phyloP scores from a whole-genome alignment of 2,797 vertebrate species.

The Rhodeus uyekii region DNA sequence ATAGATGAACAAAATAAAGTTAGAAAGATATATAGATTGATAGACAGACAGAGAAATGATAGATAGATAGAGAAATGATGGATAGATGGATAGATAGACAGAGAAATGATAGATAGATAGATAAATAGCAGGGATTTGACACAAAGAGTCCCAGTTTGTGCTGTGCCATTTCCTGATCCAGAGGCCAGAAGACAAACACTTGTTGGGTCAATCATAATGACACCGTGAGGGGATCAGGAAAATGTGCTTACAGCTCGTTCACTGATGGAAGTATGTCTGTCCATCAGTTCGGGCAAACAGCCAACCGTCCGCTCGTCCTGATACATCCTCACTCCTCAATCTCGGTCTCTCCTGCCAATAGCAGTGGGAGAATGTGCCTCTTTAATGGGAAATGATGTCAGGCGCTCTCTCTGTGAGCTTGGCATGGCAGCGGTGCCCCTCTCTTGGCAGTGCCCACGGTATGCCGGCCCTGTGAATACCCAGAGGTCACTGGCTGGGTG shows the following conservation, averaged over 20 bases:
- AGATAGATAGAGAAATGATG: neutral
- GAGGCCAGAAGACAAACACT: conserved; percentile 8
- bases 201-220: conserved; percentile 17
- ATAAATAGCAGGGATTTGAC: neutral
- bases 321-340: neutral
- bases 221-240: neutral
- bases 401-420: conserved; percentile 40
- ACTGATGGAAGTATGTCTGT: conserved; percentile 15
- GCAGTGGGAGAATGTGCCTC: conserved; percentile 50
- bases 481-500: conserved; percentile 55
- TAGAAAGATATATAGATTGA: neutral
- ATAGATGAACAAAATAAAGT: too few species aligned
- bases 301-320: neutral
- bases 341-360: conserved; percentile 1
- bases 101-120: neutral
- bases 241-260: conserved; percentile 24
- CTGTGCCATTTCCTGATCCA: neutral
- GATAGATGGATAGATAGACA: too few species aligned
- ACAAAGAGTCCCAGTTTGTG: neutral
- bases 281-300: neutral
- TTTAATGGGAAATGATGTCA: conserved; percentile 58
- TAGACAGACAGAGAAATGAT: neutral
- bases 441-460: conserved; percentile 30
- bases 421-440: conserved; percentile 30
- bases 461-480: conserved; percentile 48